Conservation (phyloP, 2,113 vertebrate genomes). For the Spermophilus dauricus region DNA sequence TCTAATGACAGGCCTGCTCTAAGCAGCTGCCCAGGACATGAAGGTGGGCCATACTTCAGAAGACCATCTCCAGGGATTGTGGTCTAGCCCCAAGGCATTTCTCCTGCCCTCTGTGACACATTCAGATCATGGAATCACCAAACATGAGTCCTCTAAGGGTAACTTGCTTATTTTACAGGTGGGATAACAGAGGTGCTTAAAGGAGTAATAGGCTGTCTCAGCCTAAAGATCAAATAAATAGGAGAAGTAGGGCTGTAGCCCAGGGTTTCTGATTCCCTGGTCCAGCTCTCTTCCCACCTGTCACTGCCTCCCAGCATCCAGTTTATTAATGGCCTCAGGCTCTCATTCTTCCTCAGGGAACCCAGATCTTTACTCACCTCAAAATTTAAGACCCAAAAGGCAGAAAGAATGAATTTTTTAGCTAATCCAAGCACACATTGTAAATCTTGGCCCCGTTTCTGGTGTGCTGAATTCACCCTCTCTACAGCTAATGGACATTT, state of each 20-base stretch:
- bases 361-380: constrained; percentile 69
- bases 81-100: neutral
- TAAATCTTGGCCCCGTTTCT: constrained; percentile 63
- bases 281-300: neutral
- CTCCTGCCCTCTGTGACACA: neutral
- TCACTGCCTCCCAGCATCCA: neutral
- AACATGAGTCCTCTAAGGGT: neutral
- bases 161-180: neutral
- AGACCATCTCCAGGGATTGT: neutral
- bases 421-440: constrained; percentile 41
- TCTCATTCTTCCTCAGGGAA: constrained; percentile 50
- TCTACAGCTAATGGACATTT: constrained; percentile 24
- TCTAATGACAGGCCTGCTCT: neutral
- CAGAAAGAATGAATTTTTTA: constrained; percentile 70
- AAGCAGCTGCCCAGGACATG: neutral
- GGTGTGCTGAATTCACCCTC: neutral
- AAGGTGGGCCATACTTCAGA: neutral
- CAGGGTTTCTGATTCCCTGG: neutral
- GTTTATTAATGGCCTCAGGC: constrained; percentile 15
- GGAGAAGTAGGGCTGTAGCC: neutral
- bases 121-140: neutral
- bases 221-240: neutral
- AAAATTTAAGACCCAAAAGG: constrained; percentile 73
- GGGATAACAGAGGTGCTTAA: neutral
- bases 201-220: neutral